phyloP scores from a whole-genome alignment of 2,113 vertebrate genomes.

The Rhagologus leucostigma region DNA sequence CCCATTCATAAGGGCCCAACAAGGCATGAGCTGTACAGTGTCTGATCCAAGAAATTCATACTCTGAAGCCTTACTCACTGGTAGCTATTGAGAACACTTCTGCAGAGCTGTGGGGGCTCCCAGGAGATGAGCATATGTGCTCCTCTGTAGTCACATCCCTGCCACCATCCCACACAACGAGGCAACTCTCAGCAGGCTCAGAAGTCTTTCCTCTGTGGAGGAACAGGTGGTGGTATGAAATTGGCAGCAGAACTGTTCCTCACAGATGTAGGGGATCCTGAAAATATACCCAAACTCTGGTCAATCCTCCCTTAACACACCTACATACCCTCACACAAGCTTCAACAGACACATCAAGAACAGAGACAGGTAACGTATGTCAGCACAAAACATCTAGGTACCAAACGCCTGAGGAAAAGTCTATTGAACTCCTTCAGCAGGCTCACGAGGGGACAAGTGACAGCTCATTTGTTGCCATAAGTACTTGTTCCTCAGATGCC shows the following conservation, averaged over 20 bases:
- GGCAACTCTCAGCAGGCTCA: neutral
- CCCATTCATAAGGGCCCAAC: neutral
- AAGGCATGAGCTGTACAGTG: neutral
- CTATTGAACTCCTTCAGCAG: neutral
- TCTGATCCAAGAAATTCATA: neutral
- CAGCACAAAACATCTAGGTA: neutral
- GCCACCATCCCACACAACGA: neutral
- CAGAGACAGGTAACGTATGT: neutral
- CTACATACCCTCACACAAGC: neutral
- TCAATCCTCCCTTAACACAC: neutral
- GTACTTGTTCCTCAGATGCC: neutral
- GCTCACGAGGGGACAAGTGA: neutral
- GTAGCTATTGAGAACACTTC: neutral
- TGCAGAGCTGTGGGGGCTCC: neutral
- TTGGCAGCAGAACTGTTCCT: neutral
- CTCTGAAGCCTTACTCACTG: neutral
- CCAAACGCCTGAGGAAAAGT: neutral
- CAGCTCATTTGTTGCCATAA: neutral
- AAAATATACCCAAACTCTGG: neutral
- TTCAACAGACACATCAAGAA: neutral
- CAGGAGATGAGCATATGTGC: neutral
- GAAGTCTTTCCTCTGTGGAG: neutral
- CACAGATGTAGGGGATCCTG: neutral
- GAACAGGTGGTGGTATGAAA: neutral
- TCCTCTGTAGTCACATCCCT: neutral